Base-by-base conservation (phyloP, 2,888 invertebrate species). In the Sympetrum striolatum region DNA sequence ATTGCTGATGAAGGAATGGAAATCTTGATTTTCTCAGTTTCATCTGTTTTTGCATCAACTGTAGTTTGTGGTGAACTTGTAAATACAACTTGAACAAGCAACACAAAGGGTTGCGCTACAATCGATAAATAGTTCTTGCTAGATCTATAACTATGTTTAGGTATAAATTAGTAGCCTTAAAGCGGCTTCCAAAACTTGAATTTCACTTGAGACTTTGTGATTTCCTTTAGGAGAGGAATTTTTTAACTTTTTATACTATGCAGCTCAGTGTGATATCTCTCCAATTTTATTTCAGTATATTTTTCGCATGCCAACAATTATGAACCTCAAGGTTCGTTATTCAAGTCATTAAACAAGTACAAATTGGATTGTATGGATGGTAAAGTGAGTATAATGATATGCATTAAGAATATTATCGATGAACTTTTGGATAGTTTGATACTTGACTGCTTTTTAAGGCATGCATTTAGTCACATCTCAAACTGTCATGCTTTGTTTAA, bases 241-340 rank as follows among this genome's bases (percentile, higher is more conserved):
- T 86, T 86, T 86, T 60, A 60, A 86, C 60, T 86, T 86, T 53
- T 86, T 86, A 86, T 86, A 86, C 86, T 35, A 86, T 86, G 86
- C 86, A 86, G 86, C 86, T 86, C 86, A 86, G 86, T 86, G 86
- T 86, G 86, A 86, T 64, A 86, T 86, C 86, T 82, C 82, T 86
- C 86, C 86, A 60, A 58, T 35, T 86, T 60, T 39, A 86, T 86
- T 86, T 86, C 64, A 37, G 58, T 86, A 64, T 86, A 86, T 86
- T 60, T 86, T 86, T 86, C 31, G 86, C 86, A 86, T 86, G 86
- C 60, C 86, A 60, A 86, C 86, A 86, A 18, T 86, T 86, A 86
- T 64, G 86, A 86, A 86, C 86, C 86, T 37, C 4, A n/a, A 22
- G 86, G 86, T 86, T 86, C 37, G 6, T 86, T 86, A n/a, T 86